Base-by-base conservation (phyloP, 2,888 invertebrate species). In the Stenurella melanura region DNA sequence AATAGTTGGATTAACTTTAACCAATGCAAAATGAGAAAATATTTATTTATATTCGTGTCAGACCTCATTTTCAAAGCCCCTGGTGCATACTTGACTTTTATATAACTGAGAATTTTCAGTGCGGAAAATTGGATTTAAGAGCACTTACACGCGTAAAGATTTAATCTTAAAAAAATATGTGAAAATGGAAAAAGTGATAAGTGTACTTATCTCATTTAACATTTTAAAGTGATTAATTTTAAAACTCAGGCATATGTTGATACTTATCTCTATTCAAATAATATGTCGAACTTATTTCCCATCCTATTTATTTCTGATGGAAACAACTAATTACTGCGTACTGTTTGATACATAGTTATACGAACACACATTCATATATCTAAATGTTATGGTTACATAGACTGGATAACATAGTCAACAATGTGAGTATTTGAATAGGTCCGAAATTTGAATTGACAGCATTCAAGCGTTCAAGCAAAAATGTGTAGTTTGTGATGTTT, bases 41-140 rank as follows among this genome's bases (percentile, higher is more conserved):
- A 67, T 67, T 50, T 67, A 21, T 21, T 54, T 67, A 54, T 54
- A 54, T 67, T 67, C 19, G 54, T 54, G 54, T 67, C 21, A 54
- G 12, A 26, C 54, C 21, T 26, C 9, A 50, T 50, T 50, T 26
- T 54, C 17, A 9, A n/a, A 42, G 18, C 34, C 42, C 42, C n/a
- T 58, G 18, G 58, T 34, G 64, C 34, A 18, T 67, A n/a, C 10
- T 17, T 19, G 54, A 54, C 67, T 54, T 50, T 54, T 21, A 54
- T 64, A 15, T 19, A 67, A 54, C 67, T 67, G 67, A 26, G 18
- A 54, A 6, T 54, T 67, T 54, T 54, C 26, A 26, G 54, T 26
- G 67, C 67, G 67, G 21, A 67, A 67, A 67, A 67, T 38, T 38
- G 67, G 67, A 67, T 67, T 67, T 26, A 67, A 54, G 54, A 54